Evolutionary conservation across 1,140 invertebrate genomes (phyloP).

Genomic region (Magallana ariakensis): DNA sequence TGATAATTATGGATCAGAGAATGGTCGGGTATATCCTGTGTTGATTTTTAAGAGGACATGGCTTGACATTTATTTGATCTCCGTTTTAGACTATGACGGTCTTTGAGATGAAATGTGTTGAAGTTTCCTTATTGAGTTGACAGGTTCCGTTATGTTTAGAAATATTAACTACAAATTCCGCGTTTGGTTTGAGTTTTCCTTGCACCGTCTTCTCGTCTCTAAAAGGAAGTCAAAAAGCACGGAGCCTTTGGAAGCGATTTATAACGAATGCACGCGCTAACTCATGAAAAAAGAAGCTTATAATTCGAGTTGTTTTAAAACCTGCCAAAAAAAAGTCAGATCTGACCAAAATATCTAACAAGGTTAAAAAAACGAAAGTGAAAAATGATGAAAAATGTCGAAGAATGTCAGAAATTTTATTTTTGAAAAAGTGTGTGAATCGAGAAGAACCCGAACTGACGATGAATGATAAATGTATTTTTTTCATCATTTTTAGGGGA

Average conservation of each 20-base stretch:
- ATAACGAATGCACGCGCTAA: not conserved
- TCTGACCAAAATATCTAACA: not conserved
- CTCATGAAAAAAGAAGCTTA: not conserved
- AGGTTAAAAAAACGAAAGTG: not conserved
- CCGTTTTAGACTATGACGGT: not conserved
- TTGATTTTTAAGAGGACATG: too few species aligned
- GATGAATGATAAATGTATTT: conserved; percentile 8
- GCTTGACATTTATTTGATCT: conserved; percentile 1
- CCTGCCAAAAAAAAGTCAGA: not conserved
- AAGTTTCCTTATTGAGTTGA: conserved; percentile 15
- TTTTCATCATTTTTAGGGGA: conserved; percentile 27
- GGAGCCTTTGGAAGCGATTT: not conserved
- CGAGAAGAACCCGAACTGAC: not conserved
- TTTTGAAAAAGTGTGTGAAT: conserved; percentile 22
- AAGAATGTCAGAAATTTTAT: conserved; percentile 35
- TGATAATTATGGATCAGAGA: too few species aligned
- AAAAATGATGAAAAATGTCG: conserved; percentile 6
- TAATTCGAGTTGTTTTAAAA: not conserved
- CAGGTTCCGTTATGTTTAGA: conserved; percentile 9
- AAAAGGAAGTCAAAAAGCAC: not conserved
- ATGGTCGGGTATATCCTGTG: too few species aligned
- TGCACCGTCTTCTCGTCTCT: too few species aligned
- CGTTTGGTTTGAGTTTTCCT: not conserved
- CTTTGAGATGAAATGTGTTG: not conserved
- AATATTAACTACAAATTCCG: not conserved